phyloP scores from a whole-genome alignment of 2,888 invertebrate genomes.

The Brachylomia viminalis region DNA sequence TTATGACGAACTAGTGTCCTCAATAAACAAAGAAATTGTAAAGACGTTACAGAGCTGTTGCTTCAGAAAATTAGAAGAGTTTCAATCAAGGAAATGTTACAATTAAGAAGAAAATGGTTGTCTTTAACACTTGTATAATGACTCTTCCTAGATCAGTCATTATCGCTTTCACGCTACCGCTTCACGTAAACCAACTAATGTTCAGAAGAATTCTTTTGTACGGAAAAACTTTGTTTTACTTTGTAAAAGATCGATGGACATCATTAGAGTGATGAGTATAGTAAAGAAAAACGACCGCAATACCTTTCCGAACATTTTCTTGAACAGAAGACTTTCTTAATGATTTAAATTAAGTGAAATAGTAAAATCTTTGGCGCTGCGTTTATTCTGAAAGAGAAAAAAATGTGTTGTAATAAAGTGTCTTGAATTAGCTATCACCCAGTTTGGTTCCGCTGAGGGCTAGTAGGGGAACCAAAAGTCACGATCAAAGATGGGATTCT shows the following conservation, averaged over 20 bases:
- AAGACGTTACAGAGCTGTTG: too few species aligned
- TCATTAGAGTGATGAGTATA: conserved; percentile 36
- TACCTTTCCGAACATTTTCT: conserved; percentile 41
- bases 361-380: conserved; percentile 56
- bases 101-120: background rate
- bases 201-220: background rate
- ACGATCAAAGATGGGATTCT: background rate
- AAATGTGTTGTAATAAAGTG: conserved; percentile 67
- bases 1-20: background rate
- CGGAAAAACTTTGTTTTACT: accelerated
- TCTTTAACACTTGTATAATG: background rate
- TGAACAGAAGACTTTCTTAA: conserved; percentile 33
- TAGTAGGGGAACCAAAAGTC: conserved; percentile 35
- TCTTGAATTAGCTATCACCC: conserved; percentile 67
- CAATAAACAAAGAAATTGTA: background rate
- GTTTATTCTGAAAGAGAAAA: conserved; percentile 51
- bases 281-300: conserved; percentile 53
- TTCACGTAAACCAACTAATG: background rate
- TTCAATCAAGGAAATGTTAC: background rate
- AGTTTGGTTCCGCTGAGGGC: conserved; percentile 53
- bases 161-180: conserved; percentile 3
- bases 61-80: background rate
- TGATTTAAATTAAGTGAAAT: conserved; percentile 56
- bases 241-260: conserved; percentile 13
- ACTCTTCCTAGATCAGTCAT: background rate